Base-by-base conservation (phyloP, 1,140 invertebrate genomes). In the Contarinia nasturtii region DNA sequence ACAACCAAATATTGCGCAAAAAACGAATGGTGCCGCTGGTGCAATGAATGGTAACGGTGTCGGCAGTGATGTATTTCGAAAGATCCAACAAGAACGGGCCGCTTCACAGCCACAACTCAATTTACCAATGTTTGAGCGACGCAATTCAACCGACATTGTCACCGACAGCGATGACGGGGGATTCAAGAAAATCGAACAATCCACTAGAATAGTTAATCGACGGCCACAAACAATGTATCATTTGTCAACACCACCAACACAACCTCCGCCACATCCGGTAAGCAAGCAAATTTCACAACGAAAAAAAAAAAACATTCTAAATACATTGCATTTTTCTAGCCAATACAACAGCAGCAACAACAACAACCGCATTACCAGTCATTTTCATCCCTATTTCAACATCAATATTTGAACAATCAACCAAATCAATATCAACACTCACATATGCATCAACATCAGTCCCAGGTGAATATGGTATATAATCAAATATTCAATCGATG, bases 31-130 rank as follows among this genome's bases (percentile, higher is more conserved):
- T 27, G 22, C 34, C 19, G 2, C 10, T 12, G 27, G 43, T 14
- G 11, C 12, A 38, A 38, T 38, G 36, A 12, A 10, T 27, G 27
- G 27, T 27, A 27, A 5, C 10, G 27, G 27, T 27, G 27, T 3
- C 27, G 27, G 27, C 10, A 19, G 74, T 54, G 71, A 53, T 53
- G 1, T 52, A 51, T 44, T 55, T 53, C 38, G 54, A 58, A 43
- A 34, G 48, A 45, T 54, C 54, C 20, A 66, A 64, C 37, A 58
- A 57, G 57, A 71, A 53, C 58, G 72, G 50, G 72, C 76, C 2
- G 65, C 71, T 1, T 80, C 78, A 1, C 78, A 80, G 49, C 78
- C 77, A 7, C 77, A 80, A 46, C 58, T 79, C 10, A 49, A 49
- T 49, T 18, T 49, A 27, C 40, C 40, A 43, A 12, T 19, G 14